A percentile compares a stretch with the other conserved stretches of the same genome.
Conservation (phyloP, 2,888 invertebrate genomes). For the Bombylius discolor region DNA sequence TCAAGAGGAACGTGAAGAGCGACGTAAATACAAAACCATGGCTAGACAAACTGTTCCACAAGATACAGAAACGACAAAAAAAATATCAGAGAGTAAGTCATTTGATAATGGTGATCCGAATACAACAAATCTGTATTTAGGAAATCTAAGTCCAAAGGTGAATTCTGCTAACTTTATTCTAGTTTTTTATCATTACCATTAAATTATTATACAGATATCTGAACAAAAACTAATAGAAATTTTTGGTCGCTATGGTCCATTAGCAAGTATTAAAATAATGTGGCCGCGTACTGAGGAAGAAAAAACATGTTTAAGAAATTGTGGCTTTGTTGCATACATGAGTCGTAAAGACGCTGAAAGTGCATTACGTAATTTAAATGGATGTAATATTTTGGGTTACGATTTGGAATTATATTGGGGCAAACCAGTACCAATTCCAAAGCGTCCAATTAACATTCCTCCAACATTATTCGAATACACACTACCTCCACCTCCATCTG, state of each 20-base stretch:
- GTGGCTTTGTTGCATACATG: slow-evolving; percentile 99
- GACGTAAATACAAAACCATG: slow-evolving; percentile 75
- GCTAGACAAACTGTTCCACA: slow-evolving; percentile 27
- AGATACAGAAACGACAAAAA: slow-evolving; percentile 22
- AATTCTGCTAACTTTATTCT: too few relatives aligned
- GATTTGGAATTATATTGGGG: slow-evolving; percentile 99
- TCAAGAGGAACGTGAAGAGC: slow-evolving; percentile 93
- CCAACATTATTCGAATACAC: slow-evolving; percentile 70
- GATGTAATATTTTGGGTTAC: slow-evolving; percentile 78
- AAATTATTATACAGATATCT: slow-evolving; percentile 61
- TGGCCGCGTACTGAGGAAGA: slow-evolving; percentile 99
- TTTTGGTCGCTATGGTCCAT: slow-evolving; percentile 92
- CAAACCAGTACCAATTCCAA: slow-evolving; percentile 91
- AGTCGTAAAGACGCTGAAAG: slow-evolving; percentile 91
- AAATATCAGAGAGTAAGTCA: slow-evolving; percentile 52
- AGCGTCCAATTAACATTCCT: slow-evolving; percentile 95
- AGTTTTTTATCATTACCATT: too few relatives aligned
- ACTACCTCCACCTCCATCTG: slow-evolving; percentile 64
- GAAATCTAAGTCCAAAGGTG: slow-evolving; percentile 94
- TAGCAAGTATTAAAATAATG: slow-evolving; percentile 99
- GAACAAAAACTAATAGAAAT: slow-evolving; percentile 95
- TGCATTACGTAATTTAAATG: slow-evolving; percentile 74
- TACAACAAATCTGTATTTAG: slow-evolving; percentile 95
- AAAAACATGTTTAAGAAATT: slow-evolving; percentile 86
- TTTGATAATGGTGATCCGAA: slow-evolving; percentile 94